Conservation (phyloP, 2,113 vertebrate genomes). For the Chauna torquata region DNA sequence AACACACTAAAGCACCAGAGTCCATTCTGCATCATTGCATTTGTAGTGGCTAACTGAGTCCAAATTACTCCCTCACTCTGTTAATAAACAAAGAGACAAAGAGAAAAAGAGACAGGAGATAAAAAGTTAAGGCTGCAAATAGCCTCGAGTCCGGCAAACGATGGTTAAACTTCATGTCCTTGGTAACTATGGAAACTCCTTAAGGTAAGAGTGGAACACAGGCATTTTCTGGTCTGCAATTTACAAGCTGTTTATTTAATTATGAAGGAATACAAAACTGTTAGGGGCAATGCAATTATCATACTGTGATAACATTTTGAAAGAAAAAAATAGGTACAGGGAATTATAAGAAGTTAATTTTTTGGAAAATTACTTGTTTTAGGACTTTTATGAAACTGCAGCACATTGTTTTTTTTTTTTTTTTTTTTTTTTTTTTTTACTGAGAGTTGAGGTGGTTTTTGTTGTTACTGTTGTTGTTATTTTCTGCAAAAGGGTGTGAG, state of each 20-base stretch:
- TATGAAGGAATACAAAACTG: slow-evolving; percentile 71
- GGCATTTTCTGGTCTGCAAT: slow-evolving; percentile 67
- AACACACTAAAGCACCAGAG: slow-evolving; percentile 62
- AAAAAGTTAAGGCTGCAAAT: slow-evolving; percentile 46
- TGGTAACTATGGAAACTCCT: slow-evolving; percentile 86
- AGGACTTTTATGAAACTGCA: slow-evolving; percentile 35
- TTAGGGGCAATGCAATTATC: slow-evolving; percentile 70
- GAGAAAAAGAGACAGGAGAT: not conserved
- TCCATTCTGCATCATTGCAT: slow-evolving; percentile 73
- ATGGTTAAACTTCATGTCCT: slow-evolving; percentile 78
- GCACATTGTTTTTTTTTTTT: not conserved
- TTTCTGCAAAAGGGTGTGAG: not conserved
- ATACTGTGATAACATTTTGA: slow-evolving; percentile 51
- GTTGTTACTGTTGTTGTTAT: not conserved
- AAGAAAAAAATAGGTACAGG: slow-evolving; percentile 38
- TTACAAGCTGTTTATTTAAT: slow-evolving; percentile 80
- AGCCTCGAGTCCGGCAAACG: slow-evolving; percentile 65
- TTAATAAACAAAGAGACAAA: slow-evolving; percentile 60
- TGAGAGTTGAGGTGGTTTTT: not conserved
- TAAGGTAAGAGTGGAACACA: slow-evolving; percentile 74
- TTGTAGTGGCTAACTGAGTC: slow-evolving; percentile 72
- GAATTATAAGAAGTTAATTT: slow-evolving; percentile 47
- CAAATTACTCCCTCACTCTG: slow-evolving; percentile 71
- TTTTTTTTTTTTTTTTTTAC: slow-evolving; percentile 25
- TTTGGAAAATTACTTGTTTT: slow-evolving; percentile 42